These are phyloP conservation scores for Drosophila austrosaltans DNA, from an alignment of 2,888 invertebrate genomes.

Conservation along the genomic window DNA sequence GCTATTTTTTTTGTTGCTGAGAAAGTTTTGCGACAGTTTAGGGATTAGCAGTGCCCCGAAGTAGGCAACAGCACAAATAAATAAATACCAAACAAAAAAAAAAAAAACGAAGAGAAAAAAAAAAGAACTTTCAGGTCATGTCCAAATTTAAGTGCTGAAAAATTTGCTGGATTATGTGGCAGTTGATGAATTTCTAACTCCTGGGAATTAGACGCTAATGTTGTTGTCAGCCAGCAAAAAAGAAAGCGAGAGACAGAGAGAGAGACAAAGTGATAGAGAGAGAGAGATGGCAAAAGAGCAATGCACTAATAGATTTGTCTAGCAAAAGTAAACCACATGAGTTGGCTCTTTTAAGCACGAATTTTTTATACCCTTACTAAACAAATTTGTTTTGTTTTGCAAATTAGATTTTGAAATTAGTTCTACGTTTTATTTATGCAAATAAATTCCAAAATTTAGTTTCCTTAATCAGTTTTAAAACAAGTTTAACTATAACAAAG, in stretches of 20 bases:
- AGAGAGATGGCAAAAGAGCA: constrained; percentile 25
- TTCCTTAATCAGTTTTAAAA: too few relatives aligned
- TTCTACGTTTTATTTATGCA: too few relatives aligned
- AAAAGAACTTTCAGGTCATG: constrained; percentile 65
- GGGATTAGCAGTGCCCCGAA: constrained; percentile 68
- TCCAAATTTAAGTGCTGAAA: constrained; percentile 75
- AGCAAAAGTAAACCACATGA: constrained; percentile 30
- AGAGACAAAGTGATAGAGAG: not conserved
- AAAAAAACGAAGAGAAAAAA: constrained; percentile 10
- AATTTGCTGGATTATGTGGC: constrained; percentile 71
- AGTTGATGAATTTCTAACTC: constrained; percentile 67
- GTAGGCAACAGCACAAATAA: constrained; percentile 52
- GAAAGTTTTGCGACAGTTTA: constrained; percentile 77
- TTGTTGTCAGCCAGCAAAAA: constrained; percentile 10
- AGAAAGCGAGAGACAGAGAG: constrained; percentile 15
- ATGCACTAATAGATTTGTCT: constrained; percentile 67
- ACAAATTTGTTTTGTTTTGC: too few relatives aligned
- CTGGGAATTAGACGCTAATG: constrained; percentile 63
- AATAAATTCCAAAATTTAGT: too few relatives aligned
- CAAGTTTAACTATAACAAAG: too few relatives aligned
- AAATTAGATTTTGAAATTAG: not conserved
- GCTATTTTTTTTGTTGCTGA: constrained; percentile 30
- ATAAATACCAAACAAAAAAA: constrained; percentile 20
- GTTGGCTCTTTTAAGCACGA: not conserved
- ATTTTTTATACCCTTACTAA: not conserved